Base-by-base conservation (phyloP, 2,797 vertebrate species). In the Poeciliopsis infans region DNA sequence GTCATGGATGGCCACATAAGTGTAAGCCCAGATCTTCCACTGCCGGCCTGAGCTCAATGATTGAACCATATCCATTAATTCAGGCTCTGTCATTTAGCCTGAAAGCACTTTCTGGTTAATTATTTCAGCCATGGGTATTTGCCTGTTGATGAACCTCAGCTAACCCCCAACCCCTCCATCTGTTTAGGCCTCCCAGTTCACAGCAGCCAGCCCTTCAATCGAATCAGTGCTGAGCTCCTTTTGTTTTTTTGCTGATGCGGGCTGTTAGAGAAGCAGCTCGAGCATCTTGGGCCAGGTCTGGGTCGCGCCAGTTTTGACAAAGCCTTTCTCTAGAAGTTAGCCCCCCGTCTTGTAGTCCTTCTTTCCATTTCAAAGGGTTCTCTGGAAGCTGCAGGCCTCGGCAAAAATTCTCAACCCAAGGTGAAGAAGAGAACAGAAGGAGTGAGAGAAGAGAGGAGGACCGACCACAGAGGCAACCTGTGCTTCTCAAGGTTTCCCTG, bases 21-120 rank as follows among this genome's bases (percentile, higher is more conserved):
- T 92, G 91, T 88, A 81, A 83, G 75, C 57, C 55, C 23, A 69
- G 76, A 81, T 85, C 77, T 57, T 59, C 71, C 66, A 31, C 73
- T 82, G 81, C 90, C 83, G 85, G 93, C 80, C 83, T 87, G 23
- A 66, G 49, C 59, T 83, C 88, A 92, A 88, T 94, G 91, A 95
- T 91, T 91, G 92, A 86, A 91, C 79, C 84, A 83, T 79, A 55
- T 61, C 85, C 83, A 90, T 91, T 94, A 92, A 94, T 91, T 93
- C 79, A 79, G 82, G 15, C 80, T 84, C 91, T 93, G 93, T 94
- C 94, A 91, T 83, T 85, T 90, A 94, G 93, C 96, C 95, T 91
- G 95, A 95, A 94, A 91, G 92, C 85, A 83, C 86, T 84, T 83
- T 88, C 86, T 93, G 93, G 95, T 96, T 96, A 96, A 95, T 96